phyloP scores from a whole-genome alignment of 2,113 vertebrate species.

The Malurus alboscapulatus region DNA sequence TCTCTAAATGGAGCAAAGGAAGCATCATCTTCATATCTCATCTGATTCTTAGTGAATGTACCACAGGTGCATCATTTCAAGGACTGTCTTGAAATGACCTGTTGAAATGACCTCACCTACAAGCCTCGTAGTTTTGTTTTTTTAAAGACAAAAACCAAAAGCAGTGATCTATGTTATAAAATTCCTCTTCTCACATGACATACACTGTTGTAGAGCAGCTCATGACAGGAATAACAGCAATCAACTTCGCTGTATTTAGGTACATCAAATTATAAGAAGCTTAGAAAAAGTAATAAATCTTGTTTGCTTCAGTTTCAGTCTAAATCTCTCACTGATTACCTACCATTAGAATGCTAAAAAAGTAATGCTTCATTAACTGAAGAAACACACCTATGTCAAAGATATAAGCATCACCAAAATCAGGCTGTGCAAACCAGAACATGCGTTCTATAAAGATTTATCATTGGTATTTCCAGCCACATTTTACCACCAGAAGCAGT shows the following conservation, averaged over 20 bases:
- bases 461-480: constrained; percentile 31
- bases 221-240: neutral
- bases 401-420: constrained; percentile 35
- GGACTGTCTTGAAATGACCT: neutral
- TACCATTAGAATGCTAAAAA: constrained; percentile 62
- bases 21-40: neutral
- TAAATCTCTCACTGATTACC: constrained; percentile 50
- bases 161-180: constrained; percentile 6
- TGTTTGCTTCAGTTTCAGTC: constrained; percentile 61
- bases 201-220: constrained; percentile 30
- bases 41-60: neutral
- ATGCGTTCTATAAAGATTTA: constrained; percentile 25
- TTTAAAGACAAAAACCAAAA: constrained; percentile 1
- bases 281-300: constrained; percentile 45
- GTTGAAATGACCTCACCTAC: neutral
- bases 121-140: neutral
- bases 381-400: constrained; percentile 53
- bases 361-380: constrained; percentile 43
- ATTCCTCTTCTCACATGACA: neutral
- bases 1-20: neutral
- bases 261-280: constrained; percentile 47
- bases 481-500: constrained; percentile 42
- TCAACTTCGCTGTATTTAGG: constrained; percentile 24
- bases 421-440: constrained; percentile 36
- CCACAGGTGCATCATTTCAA: neutral